Evolutionary conservation across 2,113 vertebrate genomes (phyloP), one percentile per base, ranked within the genome.

Genomic region (Marmota flaviventris): DNA sequence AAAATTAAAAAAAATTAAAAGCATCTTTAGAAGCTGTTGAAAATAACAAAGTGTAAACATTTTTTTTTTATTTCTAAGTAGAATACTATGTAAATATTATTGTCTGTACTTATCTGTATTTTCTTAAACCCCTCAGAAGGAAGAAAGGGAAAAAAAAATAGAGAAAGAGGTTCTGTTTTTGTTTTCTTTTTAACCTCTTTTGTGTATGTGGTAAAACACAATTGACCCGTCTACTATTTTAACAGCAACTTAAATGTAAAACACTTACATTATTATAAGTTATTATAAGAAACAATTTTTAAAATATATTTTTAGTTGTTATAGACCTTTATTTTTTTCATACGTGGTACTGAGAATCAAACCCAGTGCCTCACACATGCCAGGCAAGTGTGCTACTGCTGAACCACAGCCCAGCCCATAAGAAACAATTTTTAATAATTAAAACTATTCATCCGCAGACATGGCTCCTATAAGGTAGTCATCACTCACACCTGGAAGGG

Each of bases 11-110:
- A 51, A 91, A 78, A 78, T 78, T 45, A 45, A 45, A 45, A 45
- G 18, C 32, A 51, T 56, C 13, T 91, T 87, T 96, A 85, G 69
- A 94, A 95, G 65, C 29, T 91, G 51, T 85, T 85, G 61, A 91
- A 85, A 83, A 61, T 89, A 25, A 82, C 29, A 83, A 56, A 37
- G 13, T 37, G 0, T 70, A 84, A 85, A n/a, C 67, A 63, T 81
- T 61, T 89, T 17, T n/a, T 17, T 77, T 17, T 77, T 91, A 73
- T 75, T 90, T 94, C 56, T 77, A 94, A 85, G 25, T 48, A 42
- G 45, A 83, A 92, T 92, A 39, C 65, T 61, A 24, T 83, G 8
- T 93, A 58, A 94, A 58, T 95, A 67, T 85, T 96, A 87, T 39
- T 73, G 61, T 77, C 83, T 88, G 18, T 79, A 73, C 77, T 37